Conservation (phyloP, 2,797 vertebrate genomes). For the Hybognathus amarus region DNA sequence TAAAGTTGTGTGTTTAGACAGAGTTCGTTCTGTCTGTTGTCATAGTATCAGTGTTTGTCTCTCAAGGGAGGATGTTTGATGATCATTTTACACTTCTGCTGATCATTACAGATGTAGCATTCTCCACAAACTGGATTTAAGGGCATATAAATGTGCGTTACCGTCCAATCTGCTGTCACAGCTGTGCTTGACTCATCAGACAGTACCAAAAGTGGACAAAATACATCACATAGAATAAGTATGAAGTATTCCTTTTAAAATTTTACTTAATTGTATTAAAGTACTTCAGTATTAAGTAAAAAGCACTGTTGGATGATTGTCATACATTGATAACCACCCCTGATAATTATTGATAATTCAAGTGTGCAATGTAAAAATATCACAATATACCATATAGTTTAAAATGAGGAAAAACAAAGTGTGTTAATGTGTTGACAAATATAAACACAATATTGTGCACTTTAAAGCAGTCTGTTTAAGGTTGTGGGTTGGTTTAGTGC, state of each 20-base stretch:
- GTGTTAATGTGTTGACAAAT: neutral
- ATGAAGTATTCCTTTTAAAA: neutral
- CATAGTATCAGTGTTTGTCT: conserved; percentile 28
- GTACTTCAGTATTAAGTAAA: neutral
- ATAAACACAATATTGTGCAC: neutral
- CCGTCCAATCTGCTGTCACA: neutral
- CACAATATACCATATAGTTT: neutral
- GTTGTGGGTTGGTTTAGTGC: neutral
- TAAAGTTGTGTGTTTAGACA: neutral
- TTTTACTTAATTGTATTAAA: neutral
- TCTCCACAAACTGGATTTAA: conserved; percentile 7
- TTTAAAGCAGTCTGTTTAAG: neutral
- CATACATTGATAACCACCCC: neutral
- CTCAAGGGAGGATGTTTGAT: neutral
- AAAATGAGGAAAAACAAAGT: neutral
- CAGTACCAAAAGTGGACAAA: neutral
- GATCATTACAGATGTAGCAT: conserved; percentile 17
- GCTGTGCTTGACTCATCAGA: neutral
- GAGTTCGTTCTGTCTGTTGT: conserved; percentile 2
- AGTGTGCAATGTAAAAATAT: neutral
- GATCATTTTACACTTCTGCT: conserved; percentile 12
- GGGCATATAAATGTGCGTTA: neutral
- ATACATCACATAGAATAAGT: neutral
- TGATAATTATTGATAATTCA: neutral
- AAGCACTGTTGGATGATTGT: neutral